These are phyloP conservation scores for Lasiurus borealis DNA, from an alignment of 2,113 vertebrate genomes.

Conservation along the genomic window DNA sequence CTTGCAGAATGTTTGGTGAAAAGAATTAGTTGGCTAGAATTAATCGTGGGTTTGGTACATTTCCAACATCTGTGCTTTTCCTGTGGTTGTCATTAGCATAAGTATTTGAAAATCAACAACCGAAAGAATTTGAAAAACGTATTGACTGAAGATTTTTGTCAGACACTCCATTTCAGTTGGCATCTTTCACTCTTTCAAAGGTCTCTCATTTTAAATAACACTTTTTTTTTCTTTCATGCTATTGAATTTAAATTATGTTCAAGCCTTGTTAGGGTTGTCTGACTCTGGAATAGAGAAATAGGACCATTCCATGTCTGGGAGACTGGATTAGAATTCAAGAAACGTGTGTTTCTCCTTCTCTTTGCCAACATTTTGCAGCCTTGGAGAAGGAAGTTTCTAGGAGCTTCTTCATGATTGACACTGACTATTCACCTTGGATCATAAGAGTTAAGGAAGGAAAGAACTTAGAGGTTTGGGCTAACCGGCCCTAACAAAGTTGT, in stretches of 20 bases:
- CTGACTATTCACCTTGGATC: not conserved
- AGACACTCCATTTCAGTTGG: slow-evolving; percentile 64
- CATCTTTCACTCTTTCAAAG: slow-evolving; percentile 62
- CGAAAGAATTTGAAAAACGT: slow-evolving; percentile 72
- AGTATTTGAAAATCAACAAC: slow-evolving; percentile 75
- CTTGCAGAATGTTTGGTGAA: slow-evolving; percentile 61
- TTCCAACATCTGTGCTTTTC: slow-evolving; percentile 74
- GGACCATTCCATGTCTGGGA: not conserved
- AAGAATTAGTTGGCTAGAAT: slow-evolving; percentile 65
- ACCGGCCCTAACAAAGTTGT: not conserved
- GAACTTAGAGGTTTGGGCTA: not conserved
- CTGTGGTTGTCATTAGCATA: slow-evolving; percentile 73
- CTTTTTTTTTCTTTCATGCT: slow-evolving; percentile 59
- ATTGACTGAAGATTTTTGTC: slow-evolving; percentile 72
- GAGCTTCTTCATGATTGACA: not conserved
- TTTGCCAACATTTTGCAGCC: not conserved
- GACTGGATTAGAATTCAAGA: not conserved
- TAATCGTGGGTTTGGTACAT: slow-evolving; percentile 56
- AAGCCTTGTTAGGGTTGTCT: not conserved
- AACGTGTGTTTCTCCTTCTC: slow-evolving; percentile 35
- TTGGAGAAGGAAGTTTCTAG: slow-evolving; percentile 13
- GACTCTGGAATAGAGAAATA: not conserved
- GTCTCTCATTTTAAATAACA: slow-evolving; percentile 61
- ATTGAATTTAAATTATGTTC: slow-evolving; percentile 54
- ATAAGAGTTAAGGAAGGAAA: slow-evolving; percentile 31